A percentile compares a stretch with the other conserved stretches of the same genome.
phyloP scores from a whole-genome alignment of 2,888 invertebrate species.

The Folsomia manolachei region DNA sequence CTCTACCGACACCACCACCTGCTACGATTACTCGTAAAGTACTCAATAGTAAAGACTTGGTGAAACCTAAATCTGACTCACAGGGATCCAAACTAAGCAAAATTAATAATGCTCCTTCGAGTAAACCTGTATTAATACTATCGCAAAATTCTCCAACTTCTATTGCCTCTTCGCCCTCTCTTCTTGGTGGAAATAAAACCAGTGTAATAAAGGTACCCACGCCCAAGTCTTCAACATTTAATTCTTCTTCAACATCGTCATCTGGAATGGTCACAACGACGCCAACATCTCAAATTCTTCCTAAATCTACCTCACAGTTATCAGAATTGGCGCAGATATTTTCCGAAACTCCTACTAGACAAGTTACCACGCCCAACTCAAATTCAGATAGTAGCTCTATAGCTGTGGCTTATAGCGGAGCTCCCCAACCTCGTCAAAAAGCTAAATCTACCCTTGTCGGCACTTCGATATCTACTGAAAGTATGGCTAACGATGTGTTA shows the following conservation, averaged over 20 bases:
- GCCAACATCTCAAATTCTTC: constrained; percentile 6
- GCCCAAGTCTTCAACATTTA: constrained; percentile 26
- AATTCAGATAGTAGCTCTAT: no score
- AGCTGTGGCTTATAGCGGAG: no score
- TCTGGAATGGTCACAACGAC: constrained; percentile 13
- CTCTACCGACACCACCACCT: background rate
- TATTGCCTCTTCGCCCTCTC: constrained; percentile 18
- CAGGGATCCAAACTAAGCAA: no score
- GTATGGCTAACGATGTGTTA: background rate
- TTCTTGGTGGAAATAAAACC: constrained; percentile 12
- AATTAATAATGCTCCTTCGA: no score
- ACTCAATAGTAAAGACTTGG: background rate
- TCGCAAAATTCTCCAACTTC: no score
- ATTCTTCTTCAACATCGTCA: constrained; percentile 14
- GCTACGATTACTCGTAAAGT: constrained; percentile 13
- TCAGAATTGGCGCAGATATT: background rate
- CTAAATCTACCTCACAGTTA: background rate
- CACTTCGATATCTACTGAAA: background rate
- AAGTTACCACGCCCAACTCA: background rate
- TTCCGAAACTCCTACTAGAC: background rate
- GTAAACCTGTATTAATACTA: no score
- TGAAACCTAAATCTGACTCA: background rate
- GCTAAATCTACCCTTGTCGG: background rate
- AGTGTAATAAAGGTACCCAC: constrained; percentile 22
- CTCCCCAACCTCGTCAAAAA: background rate